phyloP scores from a whole-genome alignment of 2,888 invertebrate genomes.

The Cataglyphis rosenhaueri region DNA sequence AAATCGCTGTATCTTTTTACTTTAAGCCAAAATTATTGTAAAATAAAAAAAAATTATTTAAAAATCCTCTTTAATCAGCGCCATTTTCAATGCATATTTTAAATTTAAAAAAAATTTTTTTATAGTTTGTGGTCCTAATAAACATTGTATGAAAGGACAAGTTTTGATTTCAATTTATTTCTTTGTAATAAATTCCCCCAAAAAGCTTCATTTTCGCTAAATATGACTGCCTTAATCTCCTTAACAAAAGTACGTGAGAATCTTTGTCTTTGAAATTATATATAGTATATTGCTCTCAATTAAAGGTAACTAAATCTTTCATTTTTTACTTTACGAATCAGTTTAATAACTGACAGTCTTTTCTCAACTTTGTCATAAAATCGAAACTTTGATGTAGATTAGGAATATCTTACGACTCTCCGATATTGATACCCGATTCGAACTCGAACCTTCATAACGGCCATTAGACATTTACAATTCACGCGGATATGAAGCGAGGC shows the following conservation, averaged over 20 bases:
- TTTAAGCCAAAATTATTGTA: too few relatives aligned
- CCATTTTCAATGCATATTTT: too few relatives aligned
- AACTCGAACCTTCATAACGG: conserved; percentile 15
- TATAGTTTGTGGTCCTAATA: too few relatives aligned
- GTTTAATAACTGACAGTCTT: not conserved
- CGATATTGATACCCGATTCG: not conserved
- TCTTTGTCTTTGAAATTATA: not conserved
- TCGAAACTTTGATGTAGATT: not conserved
- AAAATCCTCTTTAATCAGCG: too few relatives aligned
- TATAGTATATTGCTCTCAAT: not conserved
- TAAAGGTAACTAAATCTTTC: not conserved
- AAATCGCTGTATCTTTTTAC: too few relatives aligned
- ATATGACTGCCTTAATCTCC: too few relatives aligned
- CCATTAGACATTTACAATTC: conserved; percentile 19
- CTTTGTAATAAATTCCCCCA: too few relatives aligned
- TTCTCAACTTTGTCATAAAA: not conserved
- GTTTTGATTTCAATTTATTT: too few relatives aligned
- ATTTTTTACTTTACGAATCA: not conserved
- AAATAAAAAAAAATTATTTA: too few relatives aligned
- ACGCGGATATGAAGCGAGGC: not conserved
- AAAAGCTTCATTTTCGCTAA: too few relatives aligned
- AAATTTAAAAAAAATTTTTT: too few relatives aligned
- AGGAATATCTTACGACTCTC: not conserved
- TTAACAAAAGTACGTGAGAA: not conserved
- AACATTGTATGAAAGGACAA: too few relatives aligned